phyloP scores from a whole-genome alignment of 2,113 vertebrate genomes.

The Tragelaphus strepsiceros region DNA sequence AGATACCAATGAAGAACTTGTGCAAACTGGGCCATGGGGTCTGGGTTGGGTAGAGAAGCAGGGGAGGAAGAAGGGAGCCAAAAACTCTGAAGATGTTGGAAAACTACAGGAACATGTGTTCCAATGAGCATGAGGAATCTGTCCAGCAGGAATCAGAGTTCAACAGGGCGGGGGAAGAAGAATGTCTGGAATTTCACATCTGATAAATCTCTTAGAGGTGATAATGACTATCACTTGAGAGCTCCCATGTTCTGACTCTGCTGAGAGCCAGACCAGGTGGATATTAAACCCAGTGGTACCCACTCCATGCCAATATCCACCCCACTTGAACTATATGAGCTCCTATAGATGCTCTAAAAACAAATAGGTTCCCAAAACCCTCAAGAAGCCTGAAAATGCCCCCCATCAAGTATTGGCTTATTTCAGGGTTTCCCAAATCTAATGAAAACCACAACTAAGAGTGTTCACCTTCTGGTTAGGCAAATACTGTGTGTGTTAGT shows the following conservation, averaged over 20 bases:
- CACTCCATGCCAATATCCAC: not conserved
- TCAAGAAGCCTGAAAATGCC: not conserved
- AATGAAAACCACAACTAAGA: not conserved
- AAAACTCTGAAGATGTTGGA: not conserved
- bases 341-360: not conserved
- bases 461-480: not conserved
- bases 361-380: not conserved
- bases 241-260: not conserved
- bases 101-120: not conserved
- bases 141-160: not conserved
- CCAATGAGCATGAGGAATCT: not conserved
- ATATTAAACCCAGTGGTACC: not conserved
- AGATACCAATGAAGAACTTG: not conserved
- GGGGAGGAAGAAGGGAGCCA: not conserved
- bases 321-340: not conserved
- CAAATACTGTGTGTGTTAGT: not conserved
- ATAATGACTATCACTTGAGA: not conserved
- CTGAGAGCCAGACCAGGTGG: not conserved
- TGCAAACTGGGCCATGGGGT: not conserved
- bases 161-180: not conserved
- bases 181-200: not conserved
- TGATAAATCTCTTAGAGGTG: not conserved
- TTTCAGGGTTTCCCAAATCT: not conserved
- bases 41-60: too few relatives aligned
- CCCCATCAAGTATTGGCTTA: not conserved